Conservation (phyloP, 2,888 invertebrate species). For the Tenthredo livida region DNA sequence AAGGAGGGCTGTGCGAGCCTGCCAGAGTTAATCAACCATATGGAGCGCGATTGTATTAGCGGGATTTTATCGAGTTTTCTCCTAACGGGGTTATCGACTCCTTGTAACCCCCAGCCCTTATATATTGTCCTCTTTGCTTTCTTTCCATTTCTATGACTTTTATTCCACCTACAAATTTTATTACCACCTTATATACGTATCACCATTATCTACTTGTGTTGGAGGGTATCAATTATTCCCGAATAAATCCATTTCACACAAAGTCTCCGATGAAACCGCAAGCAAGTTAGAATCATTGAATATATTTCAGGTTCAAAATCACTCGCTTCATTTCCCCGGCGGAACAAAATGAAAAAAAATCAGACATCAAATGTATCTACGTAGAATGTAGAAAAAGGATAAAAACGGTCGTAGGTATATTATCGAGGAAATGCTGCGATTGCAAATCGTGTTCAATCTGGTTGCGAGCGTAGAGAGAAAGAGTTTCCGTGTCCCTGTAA, state of each 20-base stretch:
- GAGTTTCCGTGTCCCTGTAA: background rate
- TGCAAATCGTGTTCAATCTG: constrained; percentile 33
- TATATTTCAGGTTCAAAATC: background rate
- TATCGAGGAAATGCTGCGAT: constrained; percentile 6
- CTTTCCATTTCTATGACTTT: background rate
- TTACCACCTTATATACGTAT: background rate
- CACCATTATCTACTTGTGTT: background rate
- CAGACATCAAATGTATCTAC: background rate
- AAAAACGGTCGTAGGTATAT: constrained; percentile 1
- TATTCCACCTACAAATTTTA: background rate
- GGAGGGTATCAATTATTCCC: background rate
- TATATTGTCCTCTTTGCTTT: background rate
- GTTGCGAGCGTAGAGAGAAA: background rate
- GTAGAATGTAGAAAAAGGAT: background rate
- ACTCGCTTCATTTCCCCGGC: background rate
- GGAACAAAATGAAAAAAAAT: background rate
- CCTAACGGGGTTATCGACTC: constrained; percentile 68
- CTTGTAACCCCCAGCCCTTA: constrained; percentile 52
- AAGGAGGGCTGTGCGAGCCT: constrained; percentile 65
- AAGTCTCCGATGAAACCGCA: background rate
- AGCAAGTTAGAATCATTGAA: background rate
- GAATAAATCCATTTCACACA: background rate
- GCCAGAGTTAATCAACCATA: constrained; percentile 74
- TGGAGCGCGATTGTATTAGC: constrained; percentile 73
- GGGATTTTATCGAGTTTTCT: constrained; percentile 72